Conservation (phyloP, 30 jellyfish, hydroid and myxozoan genomes). For the Cassiopea xamachana region DNA sequence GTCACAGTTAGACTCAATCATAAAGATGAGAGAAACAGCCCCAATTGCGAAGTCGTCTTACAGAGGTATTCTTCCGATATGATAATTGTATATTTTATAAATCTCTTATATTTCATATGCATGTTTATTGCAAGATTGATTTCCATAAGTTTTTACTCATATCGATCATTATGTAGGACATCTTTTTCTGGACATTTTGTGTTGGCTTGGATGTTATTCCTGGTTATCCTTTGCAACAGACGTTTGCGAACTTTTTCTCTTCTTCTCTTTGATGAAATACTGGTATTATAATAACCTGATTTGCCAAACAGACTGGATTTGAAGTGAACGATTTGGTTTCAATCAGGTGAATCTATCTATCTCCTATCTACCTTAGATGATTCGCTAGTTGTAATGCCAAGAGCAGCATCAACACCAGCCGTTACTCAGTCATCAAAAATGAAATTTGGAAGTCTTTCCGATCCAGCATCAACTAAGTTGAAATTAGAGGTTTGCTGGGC, state of each 20-base stretch:
- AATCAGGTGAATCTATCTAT: neutral
- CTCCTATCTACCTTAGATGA: neutral
- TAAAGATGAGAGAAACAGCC: conserved; percentile 57
- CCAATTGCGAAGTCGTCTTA: conserved; percentile 73
- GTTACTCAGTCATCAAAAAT: conserved; percentile 24
- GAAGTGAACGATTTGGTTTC: too few species aligned
- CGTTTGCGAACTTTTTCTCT: too few species aligned
- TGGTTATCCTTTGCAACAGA: neutral
- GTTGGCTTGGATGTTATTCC: neutral
- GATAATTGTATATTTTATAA: too few species aligned
- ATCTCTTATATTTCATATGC: too few species aligned
- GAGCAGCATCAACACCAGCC: conserved; percentile 94
- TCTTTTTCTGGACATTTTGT: neutral
- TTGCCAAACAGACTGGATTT: too few species aligned
- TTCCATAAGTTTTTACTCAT: too few species aligned
- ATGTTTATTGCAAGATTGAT: too few species aligned
- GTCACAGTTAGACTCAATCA: conserved; percentile 65
- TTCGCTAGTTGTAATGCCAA: conserved; percentile 54
- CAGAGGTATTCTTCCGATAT: conserved; percentile 14
- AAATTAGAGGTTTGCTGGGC: neutral
- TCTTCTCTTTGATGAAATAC: too few species aligned
- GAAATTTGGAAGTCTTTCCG: conserved; percentile 2
- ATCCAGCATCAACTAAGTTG: conserved; percentile 9
- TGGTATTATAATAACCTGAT: too few species aligned
- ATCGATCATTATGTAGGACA: neutral